A percentile compares a stretch with the other conserved stretches of the same genome.
Evolutionary conservation across 2,888 invertebrate species (phyloP).

Genomic region (Horisme vitalbata): DNA sequence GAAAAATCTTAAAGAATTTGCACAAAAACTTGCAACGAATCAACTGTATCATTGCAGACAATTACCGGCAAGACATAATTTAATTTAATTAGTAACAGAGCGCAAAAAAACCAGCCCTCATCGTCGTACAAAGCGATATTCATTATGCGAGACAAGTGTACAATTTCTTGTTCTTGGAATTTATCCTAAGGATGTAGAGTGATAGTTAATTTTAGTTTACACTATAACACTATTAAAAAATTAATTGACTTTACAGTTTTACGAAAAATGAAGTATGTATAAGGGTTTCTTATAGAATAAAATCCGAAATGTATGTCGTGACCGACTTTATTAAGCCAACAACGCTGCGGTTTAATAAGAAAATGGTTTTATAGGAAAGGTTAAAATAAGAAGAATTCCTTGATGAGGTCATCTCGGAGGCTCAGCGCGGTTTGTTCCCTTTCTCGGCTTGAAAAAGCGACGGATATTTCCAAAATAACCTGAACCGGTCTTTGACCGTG

Average conservation of each 20-base stretch:
- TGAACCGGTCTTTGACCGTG: constrained; percentile 78
- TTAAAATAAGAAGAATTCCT: constrained; percentile 48
- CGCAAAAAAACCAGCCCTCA: constrained; percentile 30
- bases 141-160: constrained; percentile 2
- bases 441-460: constrained; percentile 45
- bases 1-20: constrained; percentile 13
- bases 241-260: no score
- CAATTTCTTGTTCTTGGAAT: neutral
- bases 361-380: constrained; percentile 37
- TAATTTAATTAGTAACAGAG: constrained; percentile 44
- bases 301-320: no score
- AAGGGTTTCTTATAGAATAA: neutral
- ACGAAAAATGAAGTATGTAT: no score
- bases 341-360: constrained; percentile 37
- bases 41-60: constrained; percentile 22
- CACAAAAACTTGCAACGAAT: constrained; percentile 14
- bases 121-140: neutral
- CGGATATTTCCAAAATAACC: constrained; percentile 71
- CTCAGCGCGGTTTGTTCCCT: constrained; percentile 43
- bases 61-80: constrained; percentile 33
- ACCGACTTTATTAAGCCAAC: no score
- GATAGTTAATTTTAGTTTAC: constrained; percentile 5
- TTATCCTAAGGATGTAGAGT: neutral
- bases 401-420: constrained; percentile 68
- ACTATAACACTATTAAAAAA: neutral